Evolutionary conservation across 2,888 invertebrate genomes (phyloP), one percentile per base, ranked within the genome.

Genomic region (Aleiodes leptofemur): DNA sequence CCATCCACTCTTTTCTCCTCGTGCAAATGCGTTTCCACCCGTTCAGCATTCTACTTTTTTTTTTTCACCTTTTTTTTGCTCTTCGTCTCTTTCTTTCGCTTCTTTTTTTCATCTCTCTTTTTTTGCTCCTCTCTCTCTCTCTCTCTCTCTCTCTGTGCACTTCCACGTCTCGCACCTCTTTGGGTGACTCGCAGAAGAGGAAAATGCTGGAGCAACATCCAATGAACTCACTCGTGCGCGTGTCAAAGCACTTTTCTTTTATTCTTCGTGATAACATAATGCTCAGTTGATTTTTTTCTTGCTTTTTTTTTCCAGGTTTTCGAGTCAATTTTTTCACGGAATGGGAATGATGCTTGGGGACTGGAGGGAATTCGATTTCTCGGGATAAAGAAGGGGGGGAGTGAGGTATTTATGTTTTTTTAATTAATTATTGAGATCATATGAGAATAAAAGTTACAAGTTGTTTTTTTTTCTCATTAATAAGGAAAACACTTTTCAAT

Each of bases 231-330:
- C 64, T 64, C 48, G 48, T 38, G 23, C 71, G 71, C 74, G 71
- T 75, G 74, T 75, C 74, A 75, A 71, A 75, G 68, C 74, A 75
- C 71, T 75, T 71, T 23, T 51, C 66, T 71, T 71, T 71, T 71
- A 75, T 74, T 74, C 50, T 14, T 14, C 11, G 53, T 74, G 70
- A 74, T 70, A 61, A 69, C 61, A 43, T 64, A 70, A 70, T 55
- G 29, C 68, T 57, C 11, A n/a, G 51, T 31, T 68, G 50, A 57
- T 34, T 57, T 68, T 57, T 55, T 8, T 16, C 48, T 31, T 61
- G 14, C 23, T 53, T 8, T 64, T 64, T 29, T 70, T 48, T 64
- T 61, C 43, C n/a, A 43, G 43, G 34, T 66, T 64, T 6, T 38
- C 16, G 43, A 61, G 6, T 43, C 34, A 34, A 34, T 34, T 34